These are phyloP conservation scores for Chesias legatella DNA, from an alignment of 2,888 invertebrate genomes.

Conservation along the genomic window DNA sequence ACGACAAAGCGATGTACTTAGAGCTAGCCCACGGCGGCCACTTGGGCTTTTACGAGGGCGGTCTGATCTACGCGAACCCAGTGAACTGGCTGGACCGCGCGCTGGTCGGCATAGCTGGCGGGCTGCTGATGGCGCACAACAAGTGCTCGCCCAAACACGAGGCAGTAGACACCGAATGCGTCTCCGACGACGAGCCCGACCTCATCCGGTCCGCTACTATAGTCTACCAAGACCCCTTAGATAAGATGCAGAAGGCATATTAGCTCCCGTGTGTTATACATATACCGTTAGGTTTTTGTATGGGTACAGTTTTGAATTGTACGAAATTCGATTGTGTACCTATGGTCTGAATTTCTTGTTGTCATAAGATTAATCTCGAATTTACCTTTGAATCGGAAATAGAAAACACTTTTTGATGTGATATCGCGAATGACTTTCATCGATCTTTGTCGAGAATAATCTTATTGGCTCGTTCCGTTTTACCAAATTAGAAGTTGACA, in stretches of 20 bases:
- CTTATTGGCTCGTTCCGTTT: no score
- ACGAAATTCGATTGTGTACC: no score
- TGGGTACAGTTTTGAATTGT: no score
- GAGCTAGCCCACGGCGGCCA: constrained; percentile 96
- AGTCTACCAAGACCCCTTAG: constrained; percentile 63
- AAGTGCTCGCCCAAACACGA: constrained; percentile 57
- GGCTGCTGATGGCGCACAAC: constrained; percentile 82
- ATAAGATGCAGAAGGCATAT: constrained; percentile 36
- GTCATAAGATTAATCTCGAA: no score
- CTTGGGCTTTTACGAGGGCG: constrained; percentile 96
- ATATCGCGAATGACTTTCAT: no score
- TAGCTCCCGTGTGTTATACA: not conserved
- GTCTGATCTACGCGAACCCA: constrained; percentile 91
- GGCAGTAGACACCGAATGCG: constrained; percentile 23
- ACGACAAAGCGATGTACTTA: constrained; percentile 85
- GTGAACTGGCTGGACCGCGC: constrained; percentile 96
- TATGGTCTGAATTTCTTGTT: no score
- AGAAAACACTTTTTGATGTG: no score
- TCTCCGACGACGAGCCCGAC: constrained; percentile 59
- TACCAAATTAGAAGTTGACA: no score
- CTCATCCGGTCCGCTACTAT: constrained; percentile 68
- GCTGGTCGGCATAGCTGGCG: constrained; percentile 89
- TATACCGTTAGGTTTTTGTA: no score
- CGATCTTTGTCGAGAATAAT: no score
- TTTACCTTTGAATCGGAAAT: no score